phyloP scores from a whole-genome alignment of 2,888 invertebrate species.

The Carpatolechia fugitivella region DNA sequence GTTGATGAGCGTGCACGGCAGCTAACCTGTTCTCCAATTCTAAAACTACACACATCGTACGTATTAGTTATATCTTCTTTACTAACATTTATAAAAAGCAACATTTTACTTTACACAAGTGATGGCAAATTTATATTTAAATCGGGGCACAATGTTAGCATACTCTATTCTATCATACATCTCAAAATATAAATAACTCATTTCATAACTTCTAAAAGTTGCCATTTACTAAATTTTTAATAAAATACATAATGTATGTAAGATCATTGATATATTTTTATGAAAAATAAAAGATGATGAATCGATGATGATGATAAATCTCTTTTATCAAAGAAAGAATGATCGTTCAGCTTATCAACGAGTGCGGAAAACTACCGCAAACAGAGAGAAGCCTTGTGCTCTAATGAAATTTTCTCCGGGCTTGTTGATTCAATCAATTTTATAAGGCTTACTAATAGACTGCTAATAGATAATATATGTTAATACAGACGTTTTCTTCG shows the following conservation, averaged over 20 bases:
- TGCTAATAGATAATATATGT: background rate
- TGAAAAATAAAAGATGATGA: no score
- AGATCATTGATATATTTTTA: no score
- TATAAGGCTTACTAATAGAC: background rate
- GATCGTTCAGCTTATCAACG: slow-evolving; percentile 7
- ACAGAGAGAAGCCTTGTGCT: slow-evolving; percentile 8
- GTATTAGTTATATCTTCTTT: background rate
- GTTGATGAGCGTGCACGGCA: background rate
- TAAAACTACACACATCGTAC: background rate
- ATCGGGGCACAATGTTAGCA: slow-evolving; percentile 17
- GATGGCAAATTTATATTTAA: slow-evolving; percentile 11
- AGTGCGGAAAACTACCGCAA: slow-evolving; percentile 11
- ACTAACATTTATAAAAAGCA: slow-evolving; percentile 6
- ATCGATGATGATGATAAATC: slow-evolving; percentile 8
- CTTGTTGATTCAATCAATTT: slow-evolving; percentile 5
- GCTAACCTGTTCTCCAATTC: background rate
- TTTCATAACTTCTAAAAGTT: no score
- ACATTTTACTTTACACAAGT: slow-evolving; percentile 18
- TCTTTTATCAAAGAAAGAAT: background rate
- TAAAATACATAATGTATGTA: no score
- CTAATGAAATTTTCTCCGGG: slow-evolving; percentile 12
- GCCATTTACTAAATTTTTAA: no score
- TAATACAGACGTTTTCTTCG: background rate
- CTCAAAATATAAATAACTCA: no score
- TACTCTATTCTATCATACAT: slow-evolving; percentile 1